Conservation (phyloP, 1,140 invertebrate genomes). For the Trichoplusia ni region DNA sequence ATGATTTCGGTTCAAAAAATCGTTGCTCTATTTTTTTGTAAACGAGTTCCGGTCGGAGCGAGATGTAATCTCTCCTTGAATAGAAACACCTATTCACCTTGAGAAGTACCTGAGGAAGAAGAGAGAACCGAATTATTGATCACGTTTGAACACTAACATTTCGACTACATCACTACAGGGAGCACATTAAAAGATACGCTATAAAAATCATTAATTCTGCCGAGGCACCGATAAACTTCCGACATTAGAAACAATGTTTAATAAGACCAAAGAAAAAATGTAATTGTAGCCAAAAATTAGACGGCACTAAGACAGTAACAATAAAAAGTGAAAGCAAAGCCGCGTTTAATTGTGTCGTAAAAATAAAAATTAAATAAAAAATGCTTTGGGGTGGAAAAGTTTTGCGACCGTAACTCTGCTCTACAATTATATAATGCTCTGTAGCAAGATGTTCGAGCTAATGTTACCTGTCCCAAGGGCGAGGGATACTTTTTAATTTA, state of each 20-base stretch:
- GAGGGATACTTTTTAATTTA: conserved; percentile 32
- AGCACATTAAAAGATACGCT: not conserved
- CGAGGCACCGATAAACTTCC: conserved; percentile 31
- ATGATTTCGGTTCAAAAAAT: conserved; percentile 78
- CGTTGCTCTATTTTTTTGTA: conserved; percentile 74
- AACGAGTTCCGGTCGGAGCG: conserved; percentile 74
- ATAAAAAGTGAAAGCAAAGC: conserved; percentile 80
- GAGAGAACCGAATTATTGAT: conserved; percentile 57
- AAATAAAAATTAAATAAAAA: conserved; percentile 82
- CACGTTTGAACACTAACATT: conserved; percentile 16
- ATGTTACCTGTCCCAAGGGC: conserved; percentile 70
- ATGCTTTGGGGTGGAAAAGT: conserved; percentile 75
- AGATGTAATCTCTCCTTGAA: conserved; percentile 68
- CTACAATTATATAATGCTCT: conserved; percentile 74
- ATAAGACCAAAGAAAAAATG: conserved; percentile 70
- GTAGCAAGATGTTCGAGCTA: conserved; percentile 64
- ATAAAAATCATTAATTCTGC: conserved; percentile 9
- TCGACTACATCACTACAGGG: not conserved
- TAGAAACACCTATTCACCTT: conserved; percentile 80
- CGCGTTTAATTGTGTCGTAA: conserved; percentile 79
- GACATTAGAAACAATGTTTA: conserved; percentile 76
- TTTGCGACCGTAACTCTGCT: conserved; percentile 66
- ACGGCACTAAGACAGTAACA: conserved; percentile 78
- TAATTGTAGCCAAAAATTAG: conserved; percentile 80
- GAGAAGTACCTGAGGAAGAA: conserved; percentile 81